Percentiles rank a stretch among this genome's conserved stretches.
phyloP scores from a whole-genome alignment of 2,888 invertebrate genomes.

The Microctonus brassicae region DNA sequence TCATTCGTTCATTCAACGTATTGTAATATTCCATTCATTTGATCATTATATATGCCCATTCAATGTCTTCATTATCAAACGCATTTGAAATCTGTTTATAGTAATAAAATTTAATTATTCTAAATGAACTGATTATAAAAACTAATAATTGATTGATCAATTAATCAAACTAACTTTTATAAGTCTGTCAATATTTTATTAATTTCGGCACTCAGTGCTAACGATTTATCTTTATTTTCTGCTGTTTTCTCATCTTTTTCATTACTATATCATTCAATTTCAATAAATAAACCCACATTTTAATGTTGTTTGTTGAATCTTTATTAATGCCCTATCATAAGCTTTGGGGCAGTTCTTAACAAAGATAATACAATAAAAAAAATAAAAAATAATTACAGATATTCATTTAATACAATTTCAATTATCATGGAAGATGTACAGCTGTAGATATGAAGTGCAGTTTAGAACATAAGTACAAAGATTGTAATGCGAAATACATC shows the following conservation, averaged over 20 bases:
- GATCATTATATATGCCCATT: conserved; percentile 77
- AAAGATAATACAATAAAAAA: too few relatives aligned
- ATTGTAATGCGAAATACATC: too few relatives aligned
- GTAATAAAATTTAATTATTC: conserved; percentile 1
- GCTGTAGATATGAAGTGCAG: too few relatives aligned
- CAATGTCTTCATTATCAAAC: conserved; percentile 77
- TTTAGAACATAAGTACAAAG: too few relatives aligned
- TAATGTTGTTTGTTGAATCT: too few relatives aligned
- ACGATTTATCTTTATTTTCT: conserved; percentile 73
- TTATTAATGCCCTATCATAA: too few relatives aligned
- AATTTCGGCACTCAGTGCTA: conserved; percentile 74
- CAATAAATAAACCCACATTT: conserved; percentile 86
- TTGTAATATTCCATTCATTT: conserved; percentile 87
- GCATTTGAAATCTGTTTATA: conserved; percentile 74
- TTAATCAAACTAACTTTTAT: conserved; percentile 64
- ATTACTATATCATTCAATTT: conserved; percentile 80
- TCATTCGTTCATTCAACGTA: conserved; percentile 84
- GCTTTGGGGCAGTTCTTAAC: too few relatives aligned
- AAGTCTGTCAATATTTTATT: conserved; percentile 72
- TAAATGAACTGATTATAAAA: not conserved
- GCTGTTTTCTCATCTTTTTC: conserved; percentile 83
- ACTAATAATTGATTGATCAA: too few relatives aligned
- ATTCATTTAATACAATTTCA: too few relatives aligned
- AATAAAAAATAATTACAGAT: too few relatives aligned
- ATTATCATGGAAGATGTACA: too few relatives aligned